phyloP scores from a whole-genome alignment of 2,888 invertebrate species.

The Cacoxenus indagator region DNA sequence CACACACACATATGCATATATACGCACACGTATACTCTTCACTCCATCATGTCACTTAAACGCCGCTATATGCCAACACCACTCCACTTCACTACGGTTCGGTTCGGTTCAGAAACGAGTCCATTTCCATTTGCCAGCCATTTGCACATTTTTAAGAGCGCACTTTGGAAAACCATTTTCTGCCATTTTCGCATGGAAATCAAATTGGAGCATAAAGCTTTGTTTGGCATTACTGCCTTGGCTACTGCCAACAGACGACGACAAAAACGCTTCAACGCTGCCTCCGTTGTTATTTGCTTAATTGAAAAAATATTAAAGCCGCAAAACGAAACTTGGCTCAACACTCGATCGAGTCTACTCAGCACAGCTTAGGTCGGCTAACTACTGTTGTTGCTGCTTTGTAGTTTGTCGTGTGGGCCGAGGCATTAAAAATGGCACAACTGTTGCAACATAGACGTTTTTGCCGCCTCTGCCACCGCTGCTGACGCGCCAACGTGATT shows the following conservation, averaged over 20 bases:
- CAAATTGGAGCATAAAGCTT: slow-evolving; percentile 40
- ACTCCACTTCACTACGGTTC: background rate
- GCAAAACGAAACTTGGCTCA: background rate
- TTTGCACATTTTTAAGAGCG: background rate
- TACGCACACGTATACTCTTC: background rate
- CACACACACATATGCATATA: no score
- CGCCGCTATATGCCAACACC: no score
- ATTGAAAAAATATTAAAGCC: slow-evolving; percentile 15
- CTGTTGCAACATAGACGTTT: background rate
- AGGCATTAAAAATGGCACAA: slow-evolving; percentile 13
- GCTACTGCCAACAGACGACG: slow-evolving; percentile 32
- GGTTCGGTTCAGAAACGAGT: background rate
- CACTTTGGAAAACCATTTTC: slow-evolving; percentile 8
- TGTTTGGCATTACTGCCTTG: slow-evolving; percentile 32
- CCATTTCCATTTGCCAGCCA: slow-evolving; percentile 1
- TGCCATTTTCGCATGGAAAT: slow-evolving; percentile 25
- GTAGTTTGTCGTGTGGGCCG: background rate
- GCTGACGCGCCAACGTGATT: background rate
- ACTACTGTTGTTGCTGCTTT: no score
- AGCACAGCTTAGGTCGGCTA: background rate
- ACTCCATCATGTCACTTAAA: no score
- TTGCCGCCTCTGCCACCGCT: background rate
- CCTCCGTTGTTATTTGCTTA: slow-evolving; percentile 8
- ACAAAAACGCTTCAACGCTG: slow-evolving; percentile 26
- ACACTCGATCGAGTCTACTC: no score